A percentile compares a stretch with the other conserved stretches of the same genome.
These are phyloP conservation scores for Hoplostethus mediterraneus DNA, from an alignment of 2,797 vertebrate species.

Conservation along the genomic window DNA sequence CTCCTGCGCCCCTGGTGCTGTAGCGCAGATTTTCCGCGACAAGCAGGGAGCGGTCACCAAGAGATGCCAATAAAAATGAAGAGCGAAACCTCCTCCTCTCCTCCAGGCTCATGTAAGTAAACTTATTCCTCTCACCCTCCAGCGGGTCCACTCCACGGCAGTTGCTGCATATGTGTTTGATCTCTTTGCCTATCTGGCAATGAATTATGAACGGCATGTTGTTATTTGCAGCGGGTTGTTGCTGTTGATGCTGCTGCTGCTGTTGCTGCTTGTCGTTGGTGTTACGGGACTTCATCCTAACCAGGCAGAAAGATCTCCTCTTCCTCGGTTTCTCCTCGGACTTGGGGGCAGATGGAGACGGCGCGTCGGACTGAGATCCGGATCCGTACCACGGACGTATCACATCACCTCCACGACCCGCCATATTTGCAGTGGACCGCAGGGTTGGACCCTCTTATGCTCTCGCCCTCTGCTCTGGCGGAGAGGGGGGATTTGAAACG, in stretches of 20 bases:
- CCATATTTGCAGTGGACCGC: constrained; percentile 80
- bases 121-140: constrained; percentile 80
- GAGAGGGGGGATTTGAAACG: constrained; percentile 46
- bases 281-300: constrained; percentile 85
- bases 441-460: constrained; percentile 23
- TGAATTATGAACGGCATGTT: constrained; percentile 90
- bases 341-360: constrained; percentile 53
- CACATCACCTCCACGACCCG: constrained; percentile 77
- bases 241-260: constrained; percentile 28
- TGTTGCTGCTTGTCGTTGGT: constrained; percentile 51
- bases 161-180: constrained; percentile 94
- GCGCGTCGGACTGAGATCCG: constrained; percentile 11
- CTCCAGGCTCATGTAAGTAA: neutral
- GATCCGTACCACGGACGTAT: constrained; percentile 52
- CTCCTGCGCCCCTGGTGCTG: neutral
- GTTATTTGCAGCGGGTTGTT: constrained; percentile 67
- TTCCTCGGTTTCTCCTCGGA: constrained; percentile 82
- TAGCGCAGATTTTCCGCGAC: neutral
- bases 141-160: constrained; percentile 88
- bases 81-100: neutral
- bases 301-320: constrained; percentile 87
- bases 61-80: constrained; percentile 1
- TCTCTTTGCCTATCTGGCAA: constrained; percentile 90
- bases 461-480: constrained; percentile 26
- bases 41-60: constrained; percentile 52